phyloP scores from a whole-genome alignment of 2,113 vertebrate genomes.

The Climacteris rufus region DNA sequence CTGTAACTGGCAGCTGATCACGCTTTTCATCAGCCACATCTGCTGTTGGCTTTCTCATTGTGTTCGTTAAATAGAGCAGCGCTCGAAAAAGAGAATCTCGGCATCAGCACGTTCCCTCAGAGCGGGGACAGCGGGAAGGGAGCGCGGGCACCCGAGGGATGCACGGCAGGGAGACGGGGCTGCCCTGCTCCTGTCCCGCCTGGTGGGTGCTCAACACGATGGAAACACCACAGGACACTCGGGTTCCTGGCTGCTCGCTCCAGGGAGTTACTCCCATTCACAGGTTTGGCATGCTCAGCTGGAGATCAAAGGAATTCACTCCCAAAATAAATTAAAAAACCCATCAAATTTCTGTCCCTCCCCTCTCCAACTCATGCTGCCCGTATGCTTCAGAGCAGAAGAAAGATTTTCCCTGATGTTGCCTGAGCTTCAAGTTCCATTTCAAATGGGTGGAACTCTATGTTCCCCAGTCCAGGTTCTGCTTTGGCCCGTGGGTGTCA shows the following conservation, averaged over 20 bases:
- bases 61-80: background rate
- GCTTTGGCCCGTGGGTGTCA: background rate
- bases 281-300: background rate
- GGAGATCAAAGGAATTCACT: background rate
- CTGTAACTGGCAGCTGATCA: background rate
- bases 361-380: background rate
- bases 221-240: background rate
- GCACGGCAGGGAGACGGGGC: rapidly evolving
- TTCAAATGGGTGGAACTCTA: background rate
- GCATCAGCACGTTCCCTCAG: background rate
- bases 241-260: background rate
- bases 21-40: background rate
- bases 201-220: background rate
- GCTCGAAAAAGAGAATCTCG: background rate
- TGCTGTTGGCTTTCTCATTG: background rate
- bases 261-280: background rate
- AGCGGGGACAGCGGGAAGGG: background rate
- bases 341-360: background rate
- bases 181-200: background rate
- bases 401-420: background rate
- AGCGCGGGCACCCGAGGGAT: rapidly evolving
- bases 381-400: background rate
- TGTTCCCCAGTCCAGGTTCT: background rate
- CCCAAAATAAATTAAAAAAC: background rate
- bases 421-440: background rate